A percentile compares a stretch with the other conserved stretches of the same genome.
phyloP scores from a whole-genome alignment of 2,888 invertebrate genomes.

The Cantharis rustica region DNA sequence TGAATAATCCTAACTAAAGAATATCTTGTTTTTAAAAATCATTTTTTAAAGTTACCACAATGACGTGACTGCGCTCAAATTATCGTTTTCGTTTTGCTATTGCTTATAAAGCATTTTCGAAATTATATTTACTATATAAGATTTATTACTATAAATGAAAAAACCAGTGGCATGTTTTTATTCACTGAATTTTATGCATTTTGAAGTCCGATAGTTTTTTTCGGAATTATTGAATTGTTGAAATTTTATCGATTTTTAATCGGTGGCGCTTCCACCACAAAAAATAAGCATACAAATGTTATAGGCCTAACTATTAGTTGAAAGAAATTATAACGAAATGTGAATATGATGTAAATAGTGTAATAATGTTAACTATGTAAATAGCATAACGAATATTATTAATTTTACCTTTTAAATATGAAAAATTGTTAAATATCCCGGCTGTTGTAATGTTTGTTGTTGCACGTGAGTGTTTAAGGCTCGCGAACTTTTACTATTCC shows the following conservation, averaged over 20 bases:
- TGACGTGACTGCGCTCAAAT: neutral
- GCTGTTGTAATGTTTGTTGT: conserved; percentile 49
- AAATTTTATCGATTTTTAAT: conserved; percentile 17
- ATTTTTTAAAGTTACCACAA: conserved; percentile 12
- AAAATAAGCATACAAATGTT: conserved; percentile 54
- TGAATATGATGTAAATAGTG: conserved; percentile 42
- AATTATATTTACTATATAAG: neutral
- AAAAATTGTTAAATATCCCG: conserved; percentile 51
- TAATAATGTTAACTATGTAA: conserved; percentile 48
- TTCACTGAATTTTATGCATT: conserved; percentile 12
- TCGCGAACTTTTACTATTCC: conserved; percentile 41
- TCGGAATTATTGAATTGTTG: conserved; percentile 7
- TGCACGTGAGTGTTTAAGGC: conserved; percentile 41
- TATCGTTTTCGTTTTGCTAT: conserved; percentile 1
- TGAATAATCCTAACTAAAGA: conserved; percentile 26
- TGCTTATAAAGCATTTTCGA: neutral
- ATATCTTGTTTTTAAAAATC: neutral
- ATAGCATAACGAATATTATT: conserved; percentile 37
- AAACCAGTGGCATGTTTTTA: neutral
- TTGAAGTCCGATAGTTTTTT: conserved; percentile 18
- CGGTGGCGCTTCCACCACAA: conserved; percentile 49
- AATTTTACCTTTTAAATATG: conserved; percentile 34
- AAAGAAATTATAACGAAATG: conserved; percentile 34
- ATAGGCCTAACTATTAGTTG: conserved; percentile 51
- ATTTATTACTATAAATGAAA: neutral